Percentiles rank a stretch among this genome's conserved stretches.
phyloP scores from a whole-genome alignment of 2,113 vertebrate genomes.

The Probosciger aterrimus region DNA sequence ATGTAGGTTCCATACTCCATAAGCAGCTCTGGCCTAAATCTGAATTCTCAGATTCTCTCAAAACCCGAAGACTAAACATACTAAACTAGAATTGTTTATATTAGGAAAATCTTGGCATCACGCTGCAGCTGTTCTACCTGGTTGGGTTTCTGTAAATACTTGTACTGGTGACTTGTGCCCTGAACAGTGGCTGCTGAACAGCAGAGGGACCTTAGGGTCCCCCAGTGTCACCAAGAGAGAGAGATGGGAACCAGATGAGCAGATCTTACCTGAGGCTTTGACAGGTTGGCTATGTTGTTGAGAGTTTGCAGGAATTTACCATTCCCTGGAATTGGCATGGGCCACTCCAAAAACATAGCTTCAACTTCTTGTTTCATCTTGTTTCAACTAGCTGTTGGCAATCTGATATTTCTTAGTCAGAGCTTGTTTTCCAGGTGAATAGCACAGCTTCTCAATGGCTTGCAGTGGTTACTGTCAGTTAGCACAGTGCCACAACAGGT shows the following conservation, averaged over 20 bases:
- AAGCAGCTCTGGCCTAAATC: not conserved
- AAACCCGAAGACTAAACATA: not conserved
- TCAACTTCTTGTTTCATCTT: not conserved
- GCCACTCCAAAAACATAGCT: not conserved
- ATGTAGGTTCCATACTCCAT: not conserved
- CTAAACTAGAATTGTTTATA: not conserved
- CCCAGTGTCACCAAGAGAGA: accelerated
- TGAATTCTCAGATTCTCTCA: not conserved
- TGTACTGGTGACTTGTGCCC: not conserved
- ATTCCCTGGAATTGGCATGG: not conserved
- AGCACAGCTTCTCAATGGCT: not conserved
- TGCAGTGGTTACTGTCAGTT: not conserved
- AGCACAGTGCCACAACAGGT: not conserved
- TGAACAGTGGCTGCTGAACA: not conserved
- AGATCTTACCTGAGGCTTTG: not conserved
- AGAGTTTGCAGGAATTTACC: not conserved
- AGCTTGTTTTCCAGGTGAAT: not conserved
- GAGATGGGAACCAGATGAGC: not conserved
- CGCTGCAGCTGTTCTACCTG: not conserved
- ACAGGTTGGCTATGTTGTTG: not conserved
- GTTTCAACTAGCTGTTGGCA: not conserved
- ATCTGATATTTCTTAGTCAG: not conserved
- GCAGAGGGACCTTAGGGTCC: not conserved
- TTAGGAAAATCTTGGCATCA: not conserved
- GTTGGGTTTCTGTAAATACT: not conserved